These are phyloP conservation scores for Nematolebias whitei DNA, from an alignment of 2,113 vertebrate genomes.

Conservation along the genomic window DNA sequence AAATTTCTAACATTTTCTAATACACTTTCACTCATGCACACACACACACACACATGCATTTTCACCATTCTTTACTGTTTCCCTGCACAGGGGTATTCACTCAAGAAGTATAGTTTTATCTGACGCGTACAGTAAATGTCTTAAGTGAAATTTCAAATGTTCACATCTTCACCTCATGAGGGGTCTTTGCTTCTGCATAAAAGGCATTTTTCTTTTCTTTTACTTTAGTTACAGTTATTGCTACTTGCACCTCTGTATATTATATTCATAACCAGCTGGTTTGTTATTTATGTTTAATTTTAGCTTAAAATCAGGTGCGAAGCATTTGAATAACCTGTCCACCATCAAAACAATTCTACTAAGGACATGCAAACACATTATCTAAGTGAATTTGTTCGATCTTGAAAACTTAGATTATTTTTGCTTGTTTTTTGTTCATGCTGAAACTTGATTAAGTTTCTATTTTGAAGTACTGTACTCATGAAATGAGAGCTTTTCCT, in stretches of 20 bases:
- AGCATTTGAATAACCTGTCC: constrained; percentile 62
- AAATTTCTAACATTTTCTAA: constrained; percentile 41
- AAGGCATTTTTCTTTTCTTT: constrained; percentile 46
- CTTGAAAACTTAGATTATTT: constrained; percentile 48
- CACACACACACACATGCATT: constrained; percentile 14
- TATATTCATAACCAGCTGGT: constrained; percentile 40
- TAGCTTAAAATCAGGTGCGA: constrained; percentile 61
- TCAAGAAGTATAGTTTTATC: constrained; percentile 35
- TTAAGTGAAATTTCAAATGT: constrained; percentile 52
- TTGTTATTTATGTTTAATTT: constrained; percentile 55
- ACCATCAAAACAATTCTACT: constrained; percentile 12
- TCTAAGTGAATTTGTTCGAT: constrained; percentile 46
- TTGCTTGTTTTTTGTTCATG: constrained; percentile 58
- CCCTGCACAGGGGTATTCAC: constrained; percentile 30
- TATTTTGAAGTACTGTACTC: constrained; percentile 82
- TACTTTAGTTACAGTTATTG: constrained; percentile 42
- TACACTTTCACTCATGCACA: neutral
- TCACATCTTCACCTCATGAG: constrained; percentile 52
- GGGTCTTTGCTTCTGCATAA: constrained; percentile 50
- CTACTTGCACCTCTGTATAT: constrained; percentile 47
- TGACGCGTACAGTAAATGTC: constrained; percentile 51
- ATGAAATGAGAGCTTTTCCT: constrained; percentile 81
- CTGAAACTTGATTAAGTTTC: constrained; percentile 72
- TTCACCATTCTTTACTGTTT: constrained; percentile 37
- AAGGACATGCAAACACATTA: constrained; percentile 30